Base-by-base conservation (phyloP, 2,888 invertebrate species). In the Diaperis boleti region DNA sequence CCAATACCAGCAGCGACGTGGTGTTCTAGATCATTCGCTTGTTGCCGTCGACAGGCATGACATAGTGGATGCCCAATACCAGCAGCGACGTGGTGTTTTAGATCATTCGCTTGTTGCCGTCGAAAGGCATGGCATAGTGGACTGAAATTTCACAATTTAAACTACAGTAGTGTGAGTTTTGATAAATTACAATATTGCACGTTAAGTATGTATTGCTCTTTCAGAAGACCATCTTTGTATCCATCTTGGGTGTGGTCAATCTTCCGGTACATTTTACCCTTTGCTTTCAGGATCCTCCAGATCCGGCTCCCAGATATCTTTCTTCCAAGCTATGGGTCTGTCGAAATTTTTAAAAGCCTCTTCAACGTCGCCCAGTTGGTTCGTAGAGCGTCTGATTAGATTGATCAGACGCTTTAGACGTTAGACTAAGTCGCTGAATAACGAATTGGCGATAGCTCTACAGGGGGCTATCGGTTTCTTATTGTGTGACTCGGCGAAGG, bases 371-470 rank as follows among this genome's bases (percentile, higher is more conserved):
- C 82, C 82, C 0, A 83, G 78, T 0, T 98, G 98, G 83, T 99
- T 99, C 57, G 87, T 86, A 81, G 98, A 99, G 0, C 92, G 94
- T 56, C 86, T 86, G 7, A 91, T 75, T 11, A 95, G 83, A 0
- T 88, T 87, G 1, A 95, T 55, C 44, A 11, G 11, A 29, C 49
- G 57, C 31, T 61, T 57, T 29, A 69, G 35, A 6, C n/a, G 61
- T 65, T 29, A 67, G 50, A 31, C n/a, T n/a, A 59, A 45, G 56
- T 69, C 98, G 83, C 92, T 98, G 78, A 99, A 99, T 57, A 99
- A 83, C 0, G 98, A 98, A 84, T 99, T 99, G 1, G 99, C 99
- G 68, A 99, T 98, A 6, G 98, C 98, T 7, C 99, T 99, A 82
- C 99, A 99, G 0, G 99, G 99, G 1, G 96, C 98, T 65, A 96